Base-by-base conservation (phyloP, 2,797 vertebrate genomes). In the Merluccius polli region DNA sequence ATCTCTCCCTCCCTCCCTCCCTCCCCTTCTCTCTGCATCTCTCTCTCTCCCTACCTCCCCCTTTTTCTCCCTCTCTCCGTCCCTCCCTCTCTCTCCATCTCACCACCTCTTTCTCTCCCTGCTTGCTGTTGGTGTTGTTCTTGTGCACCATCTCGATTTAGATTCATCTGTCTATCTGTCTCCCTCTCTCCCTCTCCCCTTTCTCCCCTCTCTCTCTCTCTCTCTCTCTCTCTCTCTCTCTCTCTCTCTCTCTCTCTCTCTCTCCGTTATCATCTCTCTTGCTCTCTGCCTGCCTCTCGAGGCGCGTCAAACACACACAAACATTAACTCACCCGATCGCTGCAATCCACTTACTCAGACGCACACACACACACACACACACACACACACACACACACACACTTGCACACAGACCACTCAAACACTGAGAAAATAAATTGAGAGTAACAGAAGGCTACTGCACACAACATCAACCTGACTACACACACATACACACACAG, bases 331-430 rank as follows among this genome's bases (percentile, higher is more conserved):
- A 79, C 75, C 30, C 35, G 2, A 59, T 59, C 13, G 59, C 59
- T 65, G 11, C n/a, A 27, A 65, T 65, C n/a, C 59, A 27, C 10
- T 27, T 65, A 27, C 52, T n/a, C 52, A 24, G 21, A 9, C 48
- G n/a, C 48, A 21, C 48, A 52, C 30, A 11, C 41, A 16, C 41
- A 35, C n/a, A 30, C 36, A 16, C 11, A 21, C 29, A 67, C 32
- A 72, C 44, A 76, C 75, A 72, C 38, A 27, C 67, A 70, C 29
- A 48, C 31, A 59, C 31, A 1, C 63, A 48, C 33, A 75, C 35
- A 70, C 80, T 73, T 48, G 48, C 74, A 84, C 75, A 76, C 73
- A 84, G 78, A 83, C 24, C 35, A 11, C 36, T 29, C 80, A 78
- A 31, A 1, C 63, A 78, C 75, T 80, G 11, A 0, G 78, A 78